phyloP scores from a whole-genome alignment of 64 coral and sea anemone genomes.

The Stylophora pistillata region DNA sequence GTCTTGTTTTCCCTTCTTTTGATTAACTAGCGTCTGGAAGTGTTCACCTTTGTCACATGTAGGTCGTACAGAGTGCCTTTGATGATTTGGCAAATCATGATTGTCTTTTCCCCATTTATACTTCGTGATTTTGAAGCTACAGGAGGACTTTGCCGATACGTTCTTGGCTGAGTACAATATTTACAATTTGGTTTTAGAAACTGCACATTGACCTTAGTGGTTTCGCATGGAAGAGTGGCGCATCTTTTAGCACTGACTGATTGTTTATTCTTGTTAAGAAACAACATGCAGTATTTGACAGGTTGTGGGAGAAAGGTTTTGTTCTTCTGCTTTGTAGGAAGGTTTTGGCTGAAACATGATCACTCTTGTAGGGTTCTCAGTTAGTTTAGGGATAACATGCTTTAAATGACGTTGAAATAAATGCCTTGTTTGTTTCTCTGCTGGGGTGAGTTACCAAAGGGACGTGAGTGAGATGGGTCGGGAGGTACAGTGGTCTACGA shows the following conservation, averaged over 20 bases:
- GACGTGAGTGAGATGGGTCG: not conserved
- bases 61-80: too few species aligned
- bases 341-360: not conserved
- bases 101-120: too few species aligned
- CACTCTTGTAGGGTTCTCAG: not conserved
- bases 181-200: too few species aligned
- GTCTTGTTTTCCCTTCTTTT: not conserved
- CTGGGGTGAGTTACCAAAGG: not conserved
- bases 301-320: not conserved
- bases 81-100: too few species aligned
- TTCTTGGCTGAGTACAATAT: too few species aligned
- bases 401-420: slow-evolving; percentile 26
- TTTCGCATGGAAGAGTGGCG: too few species aligned
- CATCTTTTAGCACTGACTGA: not conserved
- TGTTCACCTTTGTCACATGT: not conserved
- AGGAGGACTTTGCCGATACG: not conserved
- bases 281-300: not conserved
- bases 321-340: not conserved
- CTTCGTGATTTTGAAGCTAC: not conserved
- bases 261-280: not conserved
- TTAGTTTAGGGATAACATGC: not conserved
- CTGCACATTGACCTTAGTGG: too few species aligned
- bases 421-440: slow-evolving; percentile 27
- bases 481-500: not conserved
- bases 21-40: not conserved